A percentile compares a stretch with the other conserved stretches of the same genome.
Evolutionary conservation across 2,888 invertebrate species (phyloP).

Genomic region (Willowsia nigromaculata): DNA sequence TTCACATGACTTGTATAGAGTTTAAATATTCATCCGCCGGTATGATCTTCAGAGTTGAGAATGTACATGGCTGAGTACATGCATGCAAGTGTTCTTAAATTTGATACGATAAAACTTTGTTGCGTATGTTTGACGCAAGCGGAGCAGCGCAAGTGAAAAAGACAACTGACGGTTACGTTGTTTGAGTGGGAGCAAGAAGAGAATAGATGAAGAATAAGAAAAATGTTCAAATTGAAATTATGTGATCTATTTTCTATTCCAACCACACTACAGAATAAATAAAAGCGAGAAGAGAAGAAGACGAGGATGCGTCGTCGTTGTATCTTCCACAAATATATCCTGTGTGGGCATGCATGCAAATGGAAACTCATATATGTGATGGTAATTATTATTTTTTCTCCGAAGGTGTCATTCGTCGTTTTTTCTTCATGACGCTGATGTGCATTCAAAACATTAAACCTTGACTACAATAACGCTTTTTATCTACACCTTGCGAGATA

Average conservation of each 20-base stretch:
- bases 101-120: constrained; percentile 51
- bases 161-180: constrained; percentile 17
- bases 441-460: background rate
- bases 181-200: background rate
- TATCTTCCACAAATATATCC: background rate
- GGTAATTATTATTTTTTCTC: constrained; percentile 12
- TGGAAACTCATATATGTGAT: constrained; percentile 17
- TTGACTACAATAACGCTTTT: background rate
- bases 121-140: constrained; percentile 56
- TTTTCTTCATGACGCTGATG: background rate
- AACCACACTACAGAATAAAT: constrained; percentile 23
- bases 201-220: constrained; percentile 20
- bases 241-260: constrained; percentile 36
- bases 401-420: constrained; percentile 21
- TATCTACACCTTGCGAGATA: background rate
- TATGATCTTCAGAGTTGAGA: background rate
- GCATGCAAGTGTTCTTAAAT: constrained; percentile 12
- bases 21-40: constrained; percentile 13
- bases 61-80: background rate
- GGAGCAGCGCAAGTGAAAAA: constrained; percentile 15
- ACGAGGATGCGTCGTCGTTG: background rate
- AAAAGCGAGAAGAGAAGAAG: background rate
- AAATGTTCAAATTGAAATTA: constrained; percentile 34
- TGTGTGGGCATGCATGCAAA: background rate
- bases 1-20: background rate